These are phyloP conservation scores for Argynnis bischoffii DNA, from an alignment of 2,888 invertebrate genomes.

Conservation along the genomic window DNA sequence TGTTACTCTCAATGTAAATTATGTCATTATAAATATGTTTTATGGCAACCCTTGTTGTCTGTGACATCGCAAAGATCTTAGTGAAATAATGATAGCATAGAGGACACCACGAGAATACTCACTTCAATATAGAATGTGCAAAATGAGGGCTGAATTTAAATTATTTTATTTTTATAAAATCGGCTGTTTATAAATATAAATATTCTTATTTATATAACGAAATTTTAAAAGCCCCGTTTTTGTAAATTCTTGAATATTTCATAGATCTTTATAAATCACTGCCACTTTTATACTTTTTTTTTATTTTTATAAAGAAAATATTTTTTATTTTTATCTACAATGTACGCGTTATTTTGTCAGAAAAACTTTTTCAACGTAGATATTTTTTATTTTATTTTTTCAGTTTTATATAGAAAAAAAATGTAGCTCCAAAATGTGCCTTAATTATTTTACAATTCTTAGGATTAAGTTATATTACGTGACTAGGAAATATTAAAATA, in stretches of 20 bases:
- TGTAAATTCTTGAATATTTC: constrained; percentile 17
- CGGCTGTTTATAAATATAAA: constrained; percentile 31
- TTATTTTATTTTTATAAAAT: constrained; percentile 5
- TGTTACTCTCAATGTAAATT: constrained; percentile 13
- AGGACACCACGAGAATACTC: constrained; percentile 19
- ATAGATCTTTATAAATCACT: constrained; percentile 20
- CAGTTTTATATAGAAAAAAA: constrained; percentile 37
- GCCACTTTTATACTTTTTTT: constrained; percentile 29
- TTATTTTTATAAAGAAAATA: constrained; percentile 13
- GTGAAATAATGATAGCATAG: constrained; percentile 1
- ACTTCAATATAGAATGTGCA: constrained; percentile 5
- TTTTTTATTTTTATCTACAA: neutral
- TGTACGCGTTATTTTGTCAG: constrained; percentile 5
- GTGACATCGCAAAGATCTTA: neutral
- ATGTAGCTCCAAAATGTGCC: constrained; percentile 58
- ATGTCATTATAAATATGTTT: constrained; percentile 13
- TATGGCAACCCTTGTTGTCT: constrained; percentile 1
- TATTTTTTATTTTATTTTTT: constrained; percentile 7
- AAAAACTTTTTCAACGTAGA: constrained; percentile 2
- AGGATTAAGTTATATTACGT: constrained; percentile 52
- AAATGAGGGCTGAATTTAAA: constrained; percentile 4
- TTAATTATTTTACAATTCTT: constrained; percentile 59
- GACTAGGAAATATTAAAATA: constrained; percentile 48
- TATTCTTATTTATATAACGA: constrained; percentile 9
- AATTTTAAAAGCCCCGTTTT: constrained; percentile 18